Evolutionary conservation across 2,797 vertebrate genomes (phyloP).

Genomic region (Loris lydekkerianus): DNA sequence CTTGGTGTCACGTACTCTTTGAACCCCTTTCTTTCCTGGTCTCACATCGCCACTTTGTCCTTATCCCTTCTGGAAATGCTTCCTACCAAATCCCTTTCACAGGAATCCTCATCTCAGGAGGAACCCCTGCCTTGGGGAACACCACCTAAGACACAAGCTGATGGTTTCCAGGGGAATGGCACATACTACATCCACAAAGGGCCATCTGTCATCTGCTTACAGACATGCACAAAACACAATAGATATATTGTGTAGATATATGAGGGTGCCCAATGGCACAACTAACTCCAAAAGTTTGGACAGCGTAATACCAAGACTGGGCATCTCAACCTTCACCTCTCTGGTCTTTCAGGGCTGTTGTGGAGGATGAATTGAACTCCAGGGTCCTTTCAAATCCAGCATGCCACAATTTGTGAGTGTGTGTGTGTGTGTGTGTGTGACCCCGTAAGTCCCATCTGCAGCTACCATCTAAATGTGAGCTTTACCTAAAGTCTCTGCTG

Average conservation of each 20-base stretch:
- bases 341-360: background rate
- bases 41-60: background rate
- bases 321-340: background rate
- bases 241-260: background rate
- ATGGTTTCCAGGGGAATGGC: background rate
- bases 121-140: background rate
- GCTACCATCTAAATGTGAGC: background rate
- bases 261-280: background rate
- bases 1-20: background rate
- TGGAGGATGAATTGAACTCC: background rate
- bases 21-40: background rate
- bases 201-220: background rate
- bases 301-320: background rate
- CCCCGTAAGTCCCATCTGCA: background rate
- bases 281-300: background rate
- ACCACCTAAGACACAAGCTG: background rate
- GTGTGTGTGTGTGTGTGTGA: too few relatives aligned
- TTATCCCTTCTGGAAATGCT: background rate
- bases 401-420: background rate
- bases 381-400: background rate
- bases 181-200: background rate
- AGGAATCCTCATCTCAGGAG: conserved; percentile 1
- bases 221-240: background rate
- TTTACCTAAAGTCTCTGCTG: background rate
- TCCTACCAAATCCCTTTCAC: conserved; percentile 36